A percentile compares a stretch with the other conserved stretches of the same genome.
These are phyloP conservation scores for Nannoperca obscura DNA, from an alignment of 2,797 vertebrate species.

Conservation along the genomic window DNA sequence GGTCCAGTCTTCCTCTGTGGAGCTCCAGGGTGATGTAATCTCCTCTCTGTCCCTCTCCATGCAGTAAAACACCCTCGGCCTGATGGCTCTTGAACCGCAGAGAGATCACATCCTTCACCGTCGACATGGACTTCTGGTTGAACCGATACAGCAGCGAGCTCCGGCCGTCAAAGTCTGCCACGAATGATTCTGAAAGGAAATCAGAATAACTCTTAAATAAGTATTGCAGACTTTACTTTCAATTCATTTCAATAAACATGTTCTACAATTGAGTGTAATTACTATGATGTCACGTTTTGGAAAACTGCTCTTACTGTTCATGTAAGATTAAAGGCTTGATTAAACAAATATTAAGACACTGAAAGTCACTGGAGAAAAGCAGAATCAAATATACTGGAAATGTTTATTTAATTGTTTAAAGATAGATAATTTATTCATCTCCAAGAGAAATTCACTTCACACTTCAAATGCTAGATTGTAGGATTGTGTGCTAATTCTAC, in stretches of 20 bases:
- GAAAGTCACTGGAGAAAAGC: background rate
- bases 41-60: conserved; percentile 93
- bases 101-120: conserved; percentile 94
- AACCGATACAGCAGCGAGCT: conserved; percentile 94
- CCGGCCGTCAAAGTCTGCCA: conserved; percentile 93
- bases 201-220: background rate
- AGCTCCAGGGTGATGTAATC: conserved; percentile 93
- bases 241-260: background rate
- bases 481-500: no score
- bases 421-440: no score
- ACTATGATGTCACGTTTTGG: background rate
- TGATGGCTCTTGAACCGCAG: conserved; percentile 93
- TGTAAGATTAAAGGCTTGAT: background rate
- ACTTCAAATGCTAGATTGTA: no score
- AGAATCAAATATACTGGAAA: background rate
- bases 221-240: background rate
- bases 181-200: conserved; percentile 84
- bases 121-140: conserved; percentile 95
- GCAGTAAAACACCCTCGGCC: conserved; percentile 92
- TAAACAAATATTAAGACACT: no score
- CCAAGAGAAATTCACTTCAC: no score
- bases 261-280: background rate
- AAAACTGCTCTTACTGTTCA: background rate
- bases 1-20: conserved; percentile 88
- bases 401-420: no score